A percentile compares a stretch with the other conserved stretches of the same genome.
phyloP scores from a whole-genome alignment of 2,113 vertebrate species.

The Phyllostomus discolor region DNA sequence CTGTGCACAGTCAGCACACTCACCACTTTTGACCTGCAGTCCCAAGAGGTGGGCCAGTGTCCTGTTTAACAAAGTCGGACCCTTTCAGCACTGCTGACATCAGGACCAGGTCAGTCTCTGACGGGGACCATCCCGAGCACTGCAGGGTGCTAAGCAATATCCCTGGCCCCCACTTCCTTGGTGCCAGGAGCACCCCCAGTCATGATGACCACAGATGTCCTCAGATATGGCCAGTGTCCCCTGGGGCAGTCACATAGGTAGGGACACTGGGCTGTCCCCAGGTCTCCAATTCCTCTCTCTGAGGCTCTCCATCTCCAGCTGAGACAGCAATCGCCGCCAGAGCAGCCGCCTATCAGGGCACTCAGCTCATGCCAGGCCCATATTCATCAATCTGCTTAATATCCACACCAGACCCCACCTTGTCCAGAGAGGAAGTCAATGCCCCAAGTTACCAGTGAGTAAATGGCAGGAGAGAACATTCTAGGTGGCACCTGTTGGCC shows the following conservation, averaged over 20 bases:
- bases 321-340: background rate
- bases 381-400: too few relatives aligned
- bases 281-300: background rate
- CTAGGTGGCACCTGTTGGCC: background rate
- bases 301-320: background rate
- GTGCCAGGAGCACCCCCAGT: background rate
- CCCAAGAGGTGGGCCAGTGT: rapidly evolving
- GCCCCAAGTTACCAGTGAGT: background rate
- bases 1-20: background rate
- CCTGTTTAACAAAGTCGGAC: background rate
- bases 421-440: background rate
- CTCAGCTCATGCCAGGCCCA: background rate
- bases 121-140: too few relatives aligned
- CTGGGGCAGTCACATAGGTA: too few relatives aligned
- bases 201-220: too few relatives aligned
- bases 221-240: background rate
- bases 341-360: rapidly evolving
- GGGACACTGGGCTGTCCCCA: background rate
- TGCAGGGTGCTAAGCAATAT: too few relatives aligned
- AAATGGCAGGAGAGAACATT: background rate
- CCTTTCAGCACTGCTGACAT: background rate
- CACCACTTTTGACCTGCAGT: background rate
- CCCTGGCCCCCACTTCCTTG: background rate
- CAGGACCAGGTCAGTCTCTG: background rate
- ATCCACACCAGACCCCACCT: background rate